A percentile compares a stretch with the other conserved stretches of the same genome.
phyloP scores from a whole-genome alignment of 2,113 vertebrate genomes.

The Indicator maculatus region DNA sequence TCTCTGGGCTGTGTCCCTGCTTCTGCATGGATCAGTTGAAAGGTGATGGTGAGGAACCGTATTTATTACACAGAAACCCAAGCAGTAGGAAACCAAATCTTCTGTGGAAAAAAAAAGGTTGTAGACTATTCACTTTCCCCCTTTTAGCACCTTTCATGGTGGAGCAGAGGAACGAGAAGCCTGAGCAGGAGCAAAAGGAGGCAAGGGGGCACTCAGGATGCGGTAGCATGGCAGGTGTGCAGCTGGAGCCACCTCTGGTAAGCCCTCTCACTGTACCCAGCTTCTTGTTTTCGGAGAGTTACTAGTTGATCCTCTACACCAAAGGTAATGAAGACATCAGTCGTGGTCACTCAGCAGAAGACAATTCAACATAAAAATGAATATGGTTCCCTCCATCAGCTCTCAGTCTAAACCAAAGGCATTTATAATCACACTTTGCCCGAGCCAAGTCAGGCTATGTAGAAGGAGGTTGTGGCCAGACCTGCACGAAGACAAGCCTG shows the following conservation, averaged over 20 bases:
- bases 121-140: neutral
- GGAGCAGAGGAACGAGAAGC: neutral
- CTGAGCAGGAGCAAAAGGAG: neutral
- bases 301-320: neutral
- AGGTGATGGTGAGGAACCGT: neutral
- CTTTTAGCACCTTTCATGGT: neutral
- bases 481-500: neutral
- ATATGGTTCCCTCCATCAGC: neutral
- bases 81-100: neutral
- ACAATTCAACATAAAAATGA: neutral
- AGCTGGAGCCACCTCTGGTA: neutral
- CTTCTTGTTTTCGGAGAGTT: neutral
- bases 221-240: neutral
- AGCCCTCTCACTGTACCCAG: neutral
- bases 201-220: accelerated
- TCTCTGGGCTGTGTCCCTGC: accelerated
- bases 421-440: neutral
- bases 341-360: neutral
- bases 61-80: neutral
- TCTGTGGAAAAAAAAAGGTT: neutral
- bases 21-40: neutral
- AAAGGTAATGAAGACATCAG: neutral
- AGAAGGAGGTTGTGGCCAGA: neutral
- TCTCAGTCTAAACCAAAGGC: neutral
- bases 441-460: neutral